Base-by-base conservation (phyloP, 2,797 vertebrate genomes). In the Hapalemur alaotrensis region DNA sequence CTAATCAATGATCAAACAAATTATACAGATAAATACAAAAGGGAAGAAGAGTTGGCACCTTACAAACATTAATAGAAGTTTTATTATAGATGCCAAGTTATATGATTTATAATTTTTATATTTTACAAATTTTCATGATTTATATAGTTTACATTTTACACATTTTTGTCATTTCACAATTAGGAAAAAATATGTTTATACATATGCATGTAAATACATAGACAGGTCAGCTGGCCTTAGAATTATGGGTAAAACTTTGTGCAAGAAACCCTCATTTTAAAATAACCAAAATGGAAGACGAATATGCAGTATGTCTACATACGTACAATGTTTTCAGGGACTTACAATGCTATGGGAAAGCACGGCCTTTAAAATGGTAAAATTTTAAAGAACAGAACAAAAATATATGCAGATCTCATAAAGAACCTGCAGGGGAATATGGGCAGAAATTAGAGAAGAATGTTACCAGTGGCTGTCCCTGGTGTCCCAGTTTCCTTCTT, bases 111-210 rank as follows among this genome's bases (percentile, higher is more conserved):
- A 59, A 93, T 91, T 87, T 87, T 91, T 73, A 38, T 73, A 82
- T 50, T 93, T 97, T 54, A 82, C 1, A 85, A 65, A 52, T 61
- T 84, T 92, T 63, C 46, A 41, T 50, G 50, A 46, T 52, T 89
- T 46, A 38, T 38, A 14, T 63, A 72, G 3, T 57, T 83, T 78
- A 85, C 0, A 82, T 54, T 81, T 70, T 89, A 82, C 14, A 81
- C 7, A 59, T 69, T 95, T 89, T 78, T 93, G 54, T 78, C 52
- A 76, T 78, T 93, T 91, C 52, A 80, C 18, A 91, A 75, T 52
- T 75, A 69, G 30, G 35, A 57, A 76, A 88, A 59, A 12, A 35
- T 32, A 63, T 8, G 43, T 32, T 57, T 48, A 38, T 30, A 48
- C 32, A 32, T 63, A 61, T 4, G 17, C 8, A 23, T 20, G 6